Evolutionary conservation across 2,888 invertebrate genomes (phyloP), one percentile per base, ranked within the genome.

Genomic region (Eretmocerus hayati): DNA sequence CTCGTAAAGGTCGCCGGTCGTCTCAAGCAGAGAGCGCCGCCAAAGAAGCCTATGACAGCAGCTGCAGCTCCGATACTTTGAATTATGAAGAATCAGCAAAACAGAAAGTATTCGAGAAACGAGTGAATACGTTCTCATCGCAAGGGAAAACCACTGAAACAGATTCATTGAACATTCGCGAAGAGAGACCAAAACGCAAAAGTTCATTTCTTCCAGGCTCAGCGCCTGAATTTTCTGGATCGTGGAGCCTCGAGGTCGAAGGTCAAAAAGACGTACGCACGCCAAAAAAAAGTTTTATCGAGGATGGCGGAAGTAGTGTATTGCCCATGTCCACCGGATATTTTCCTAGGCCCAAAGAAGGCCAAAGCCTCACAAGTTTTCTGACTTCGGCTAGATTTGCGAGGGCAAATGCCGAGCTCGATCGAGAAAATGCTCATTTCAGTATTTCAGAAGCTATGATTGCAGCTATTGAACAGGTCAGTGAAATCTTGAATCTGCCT

Each of bases 371-470:
- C 35, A 79, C 81, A 5, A 81, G 82, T 39, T 89, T 86, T 65
- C 70, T 89, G 23, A 81, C 84, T 3, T 84, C 84, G 18, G 80
- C 83, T 40, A 81, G 85, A 57, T 83, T 84, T 62, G 77, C 82
- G 23, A 77, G 81, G 52, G 75, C 80, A 18, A 84, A 84, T 62
- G 88, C 87, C 1, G 87, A 87, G 62, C 72, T 89, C 49, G 89
- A 89, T 62, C 73, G 88, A 63, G 90, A 90, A 72, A 90, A 90
- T 72, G 88, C 89, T 1, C 90, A 90, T 72, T 90, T 90, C 67
- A 83, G 81, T 62, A 83, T 90, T 53, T 87, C 85, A 2, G 90
- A 90, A 71, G 87, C 87, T 0, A 80, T 90, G 63, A 90, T 90
- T 54, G 81, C 87, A 8, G 88, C 87, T 13, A 85, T 89, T 56